phyloP scores from a whole-genome alignment of 1,140 invertebrate species.

The Eriosoma lanigerum region DNA sequence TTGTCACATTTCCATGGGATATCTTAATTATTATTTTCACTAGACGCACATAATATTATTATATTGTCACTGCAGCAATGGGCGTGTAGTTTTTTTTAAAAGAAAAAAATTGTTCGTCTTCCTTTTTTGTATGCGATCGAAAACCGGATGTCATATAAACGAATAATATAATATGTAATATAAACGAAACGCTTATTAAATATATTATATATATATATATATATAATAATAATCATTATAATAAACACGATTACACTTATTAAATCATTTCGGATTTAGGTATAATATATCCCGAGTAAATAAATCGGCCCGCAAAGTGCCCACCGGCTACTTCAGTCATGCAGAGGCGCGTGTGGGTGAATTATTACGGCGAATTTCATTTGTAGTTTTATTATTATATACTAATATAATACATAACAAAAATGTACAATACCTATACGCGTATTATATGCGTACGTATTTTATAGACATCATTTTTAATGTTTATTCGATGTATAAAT shows the following conservation, averaged over 20 bases:
- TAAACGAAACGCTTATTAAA: not conserved
- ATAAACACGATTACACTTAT: too few species aligned
- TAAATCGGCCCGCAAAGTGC: constrained; percentile 3
- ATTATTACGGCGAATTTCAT: constrained; percentile 3
- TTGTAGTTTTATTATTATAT: not conserved
- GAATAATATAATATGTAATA: not conserved
- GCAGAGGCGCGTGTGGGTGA: constrained; percentile 12
- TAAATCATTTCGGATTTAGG: not conserved
- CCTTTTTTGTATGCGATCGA: not conserved
- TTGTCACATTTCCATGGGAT: constrained; percentile 18
- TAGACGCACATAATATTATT: too few species aligned
- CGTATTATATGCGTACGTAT: too few species aligned
- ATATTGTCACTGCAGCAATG: not conserved
- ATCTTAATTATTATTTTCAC: constrained; percentile 9
- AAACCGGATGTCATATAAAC: constrained; percentile 13
- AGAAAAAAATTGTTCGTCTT: too few species aligned
- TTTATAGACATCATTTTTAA: too few species aligned
- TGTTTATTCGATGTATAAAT: constrained; percentile 18
- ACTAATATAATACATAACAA: too few species aligned
- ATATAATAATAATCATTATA: too few species aligned
- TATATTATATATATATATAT: too few species aligned
- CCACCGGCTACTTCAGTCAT: not conserved
- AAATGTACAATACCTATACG: too few species aligned
- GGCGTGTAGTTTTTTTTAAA: not conserved
- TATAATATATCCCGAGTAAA: not conserved